Conservation (phyloP, 2,113 vertebrate species). For the Corythornis madagascariensis region DNA sequence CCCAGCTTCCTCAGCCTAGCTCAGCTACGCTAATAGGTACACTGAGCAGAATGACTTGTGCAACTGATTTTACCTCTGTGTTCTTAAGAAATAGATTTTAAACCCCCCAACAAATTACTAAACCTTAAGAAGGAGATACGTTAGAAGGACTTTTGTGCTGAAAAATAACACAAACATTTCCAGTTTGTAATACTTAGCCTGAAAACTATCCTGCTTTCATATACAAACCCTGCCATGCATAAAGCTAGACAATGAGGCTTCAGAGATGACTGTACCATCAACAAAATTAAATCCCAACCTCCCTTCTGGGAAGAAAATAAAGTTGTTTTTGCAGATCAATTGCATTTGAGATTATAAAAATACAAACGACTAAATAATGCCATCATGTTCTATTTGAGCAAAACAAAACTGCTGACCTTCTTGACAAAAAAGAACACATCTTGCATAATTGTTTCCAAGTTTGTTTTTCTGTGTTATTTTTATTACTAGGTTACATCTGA, state of each 20-base stretch:
- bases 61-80: neutral
- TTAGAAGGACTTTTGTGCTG: neutral
- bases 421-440: neutral
- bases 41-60: neutral
- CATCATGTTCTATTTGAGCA: neutral
- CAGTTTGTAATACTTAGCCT: neutral
- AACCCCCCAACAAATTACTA: neutral
- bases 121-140: neutral
- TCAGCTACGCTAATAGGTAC: accelerated
- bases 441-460: conserved; percentile 13
- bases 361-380: neutral
- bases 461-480: neutral
- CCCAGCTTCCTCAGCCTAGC: neutral
- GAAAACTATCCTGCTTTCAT: neutral
- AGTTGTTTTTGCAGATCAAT: conserved; percentile 23
- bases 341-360: conserved; percentile 3
- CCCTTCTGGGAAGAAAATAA: conserved; percentile 23
- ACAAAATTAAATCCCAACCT: conserved; percentile 34
- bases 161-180: neutral
- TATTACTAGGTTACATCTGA: conserved; percentile 26
- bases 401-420: conserved; percentile 14
- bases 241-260: conserved; percentile 20
- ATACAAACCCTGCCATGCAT: neutral
- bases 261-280: neutral
- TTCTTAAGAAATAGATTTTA: neutral